Conservation (phyloP, 2,113 vertebrate species). For the Myrmophylax atrothorax region DNA sequence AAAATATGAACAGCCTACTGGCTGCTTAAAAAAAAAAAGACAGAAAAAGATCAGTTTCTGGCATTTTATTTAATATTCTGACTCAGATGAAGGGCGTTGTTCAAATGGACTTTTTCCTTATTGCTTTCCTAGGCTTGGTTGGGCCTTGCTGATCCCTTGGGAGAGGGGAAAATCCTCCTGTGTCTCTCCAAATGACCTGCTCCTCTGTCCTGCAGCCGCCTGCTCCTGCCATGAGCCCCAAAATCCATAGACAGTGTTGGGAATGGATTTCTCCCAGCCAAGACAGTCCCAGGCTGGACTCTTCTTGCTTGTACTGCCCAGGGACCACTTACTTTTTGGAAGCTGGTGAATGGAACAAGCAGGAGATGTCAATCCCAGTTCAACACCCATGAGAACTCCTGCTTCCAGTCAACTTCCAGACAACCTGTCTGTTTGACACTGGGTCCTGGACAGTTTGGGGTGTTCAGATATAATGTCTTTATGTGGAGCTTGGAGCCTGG, state of each 20-base stretch:
- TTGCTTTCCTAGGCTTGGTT: background rate
- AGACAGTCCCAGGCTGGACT: background rate
- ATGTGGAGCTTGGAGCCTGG: background rate
- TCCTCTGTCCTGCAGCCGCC: background rate
- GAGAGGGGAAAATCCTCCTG: background rate
- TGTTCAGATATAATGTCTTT: background rate
- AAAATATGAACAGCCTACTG: constrained; percentile 68
- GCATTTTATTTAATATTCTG: background rate
- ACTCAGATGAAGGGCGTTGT: background rate
- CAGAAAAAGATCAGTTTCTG: background rate
- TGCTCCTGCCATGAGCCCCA: fast-evolving
- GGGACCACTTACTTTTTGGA: background rate
- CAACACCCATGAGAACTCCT: background rate
- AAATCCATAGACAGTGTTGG: fast-evolving
- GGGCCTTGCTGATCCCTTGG: background rate
- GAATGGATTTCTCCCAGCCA: background rate
- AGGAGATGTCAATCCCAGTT: background rate
- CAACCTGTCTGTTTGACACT: background rate
- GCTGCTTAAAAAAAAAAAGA: background rate
- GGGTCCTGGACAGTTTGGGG: background rate
- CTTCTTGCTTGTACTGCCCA: background rate
- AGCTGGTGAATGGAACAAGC: background rate
- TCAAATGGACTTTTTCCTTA: background rate
- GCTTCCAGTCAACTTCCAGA: background rate
- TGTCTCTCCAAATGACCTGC: background rate